Base-by-base conservation (phyloP, 2,113 vertebrate genomes). In the Pelecanus crispus region DNA sequence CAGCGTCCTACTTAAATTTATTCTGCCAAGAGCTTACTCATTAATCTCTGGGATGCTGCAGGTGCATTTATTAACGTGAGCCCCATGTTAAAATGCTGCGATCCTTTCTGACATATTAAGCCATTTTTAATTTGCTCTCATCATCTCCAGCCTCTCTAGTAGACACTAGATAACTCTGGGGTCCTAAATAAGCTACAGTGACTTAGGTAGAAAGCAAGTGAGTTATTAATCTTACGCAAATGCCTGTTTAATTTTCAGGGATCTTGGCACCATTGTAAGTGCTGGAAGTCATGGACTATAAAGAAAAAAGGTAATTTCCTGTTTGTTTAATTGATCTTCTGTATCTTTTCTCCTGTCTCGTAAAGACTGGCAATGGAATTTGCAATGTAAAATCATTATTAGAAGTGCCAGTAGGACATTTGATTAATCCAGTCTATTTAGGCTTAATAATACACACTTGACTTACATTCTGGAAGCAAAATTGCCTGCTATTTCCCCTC, bases 91-190 rank as follows among this genome's bases (percentile, higher is more conserved):
- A 88, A 94, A 83, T 59, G 67, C 4, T 71, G 50, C 88, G 95
- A 96, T 97, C 95, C 81, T 95, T 96, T 86, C 93, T 97, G 97
- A 97, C 96, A 96, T 81, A 53, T 93, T 92, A 97, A 97, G 93
- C 95, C 92, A 84, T 96, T 97, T 98, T 97, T 97, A 97, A 98
- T 97, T 97, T 73, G 24, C 84, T 92, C 55, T 96, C 96, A 88
- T 92, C 94, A 80, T 92, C 62, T 93, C 84, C 81, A 95, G 20
- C 78, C 66, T 95, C 72, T 92, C 72, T 82, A 96, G 95, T 53
- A 91, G 84, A 94, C 86, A 56, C 9, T 45, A 90, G 96, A 86
- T 94, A 96, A 96, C 88, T 96, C 78, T 47, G 71, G 55, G 31
- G 65, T 95, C 87, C 92, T 95, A 90, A 97, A 86, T 77, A 96